Evolutionary conservation across 2,113 vertebrate species (phyloP).

Genomic region (Nothocercus julius): DNA sequence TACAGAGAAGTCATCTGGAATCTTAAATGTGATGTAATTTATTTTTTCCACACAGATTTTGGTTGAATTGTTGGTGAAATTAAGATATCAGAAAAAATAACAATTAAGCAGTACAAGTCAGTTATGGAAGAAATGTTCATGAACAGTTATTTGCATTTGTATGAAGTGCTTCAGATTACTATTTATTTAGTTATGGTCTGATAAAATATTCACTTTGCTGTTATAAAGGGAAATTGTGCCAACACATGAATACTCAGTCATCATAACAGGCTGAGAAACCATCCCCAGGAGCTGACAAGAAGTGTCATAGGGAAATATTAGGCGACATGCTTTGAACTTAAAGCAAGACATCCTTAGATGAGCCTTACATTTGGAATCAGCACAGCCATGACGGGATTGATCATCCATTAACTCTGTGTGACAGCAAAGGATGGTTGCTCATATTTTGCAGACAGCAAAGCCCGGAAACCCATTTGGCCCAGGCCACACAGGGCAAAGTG

Average conservation of each 20-base stretch:
- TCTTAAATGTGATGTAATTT: not conserved
- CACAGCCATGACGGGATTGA: not conserved
- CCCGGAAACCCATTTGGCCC: not conserved
- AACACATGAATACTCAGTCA: not conserved
- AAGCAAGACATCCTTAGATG: not conserved
- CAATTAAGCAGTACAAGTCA: not conserved
- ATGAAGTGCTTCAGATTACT: not conserved
- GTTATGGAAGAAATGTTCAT: not conserved
- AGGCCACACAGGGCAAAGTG: not conserved
- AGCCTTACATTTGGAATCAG: not conserved
- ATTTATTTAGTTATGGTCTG: conserved; percentile 1
- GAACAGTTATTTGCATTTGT: not conserved
- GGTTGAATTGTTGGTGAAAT: not conserved
- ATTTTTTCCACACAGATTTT: not conserved
- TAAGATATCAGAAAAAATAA: not conserved
- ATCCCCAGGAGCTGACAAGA: not conserved
- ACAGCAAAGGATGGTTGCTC: fast-evolving
- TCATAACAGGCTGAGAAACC: not conserved
- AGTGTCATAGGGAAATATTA: not conserved
- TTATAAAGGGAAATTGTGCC: not conserved
- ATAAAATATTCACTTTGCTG: conserved; percentile 12
- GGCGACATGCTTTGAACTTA: not conserved
- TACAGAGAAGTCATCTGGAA: not conserved
- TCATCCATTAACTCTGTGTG: not conserved
- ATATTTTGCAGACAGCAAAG: not conserved